These are phyloP conservation scores for Oceanites oceanicus DNA, from an alignment of 2,113 vertebrate species.

Conservation along the genomic window DNA sequence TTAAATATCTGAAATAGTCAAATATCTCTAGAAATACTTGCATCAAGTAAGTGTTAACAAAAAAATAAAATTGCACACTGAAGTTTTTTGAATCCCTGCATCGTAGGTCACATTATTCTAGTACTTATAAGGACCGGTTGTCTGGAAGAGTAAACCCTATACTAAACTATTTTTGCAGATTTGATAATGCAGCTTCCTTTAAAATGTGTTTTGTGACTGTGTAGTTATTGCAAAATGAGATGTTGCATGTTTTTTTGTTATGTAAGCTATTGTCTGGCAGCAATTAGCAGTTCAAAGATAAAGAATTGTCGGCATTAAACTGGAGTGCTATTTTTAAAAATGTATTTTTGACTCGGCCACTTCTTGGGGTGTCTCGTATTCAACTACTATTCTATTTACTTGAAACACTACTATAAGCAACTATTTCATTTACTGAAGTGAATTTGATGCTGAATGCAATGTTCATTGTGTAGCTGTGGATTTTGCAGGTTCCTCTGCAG, in stretches of 20 bases:
- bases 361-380: neutral
- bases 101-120: neutral
- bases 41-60: neutral
- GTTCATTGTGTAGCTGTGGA: neutral
- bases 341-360: neutral
- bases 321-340: neutral
- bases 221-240: neutral
- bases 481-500: neutral
- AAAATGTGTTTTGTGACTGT: neutral
- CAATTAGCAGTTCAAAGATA: neutral
- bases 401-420: neutral
- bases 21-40: neutral
- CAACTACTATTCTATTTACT: neutral
- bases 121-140: neutral
- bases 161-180: neutral
- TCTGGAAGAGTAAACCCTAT: neutral
- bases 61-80: neutral
- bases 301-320: constrained; percentile 7
- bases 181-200: neutral
- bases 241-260: constrained; percentile 15
- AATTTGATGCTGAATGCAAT: neutral
- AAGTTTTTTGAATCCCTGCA: neutral
- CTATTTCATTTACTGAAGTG: neutral
- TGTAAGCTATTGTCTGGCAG: neutral
- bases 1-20: constrained; percentile 38